Evolutionary conservation across 2,888 invertebrate species (phyloP), one percentile per base, ranked within the genome.

Genomic region (Sicus ferrugineus): DNA sequence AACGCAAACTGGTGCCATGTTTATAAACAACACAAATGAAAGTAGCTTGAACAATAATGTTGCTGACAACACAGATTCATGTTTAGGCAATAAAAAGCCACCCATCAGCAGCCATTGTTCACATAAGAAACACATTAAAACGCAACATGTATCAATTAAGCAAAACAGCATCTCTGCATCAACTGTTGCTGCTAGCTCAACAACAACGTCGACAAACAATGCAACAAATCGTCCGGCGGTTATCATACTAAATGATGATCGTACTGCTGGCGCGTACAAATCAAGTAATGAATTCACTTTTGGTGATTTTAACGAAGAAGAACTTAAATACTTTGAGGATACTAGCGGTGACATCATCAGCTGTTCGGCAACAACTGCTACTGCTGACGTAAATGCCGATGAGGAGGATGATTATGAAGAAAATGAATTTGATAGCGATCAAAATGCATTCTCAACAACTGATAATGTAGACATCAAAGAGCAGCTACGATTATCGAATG

Each of bases 201-300:
- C 54, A 54, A 28, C 54, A 54, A 28, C 3, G 16, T 23, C 56
- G 30, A 11, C 58, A 34, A 31, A 21, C 7, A 38, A 52, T 23
- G n/a, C 64, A 34, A 16, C 70, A 38, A 78, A 78, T 73, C 77
- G 83, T 34, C 93, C 93, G 68, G 90, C 93, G 66, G 93, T 93
- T 72, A 89, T 92, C 72, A 90, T 93, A 80, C 86, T 92, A 74
- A 89, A 91, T 82, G 90, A 91, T 79, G 81, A 84, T 77, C 78
- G 79, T 31, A 73, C 77, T 63, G 73, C 75, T 65, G 73, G 74
- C 71, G 81, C 83, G 68, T 85, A 86, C 75, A 87, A 87, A 74
- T 88, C 88, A 74, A 89, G 91, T 84, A 88, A 89, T 79, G 91
- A 90, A 78, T 89, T 94, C 70, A 93, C 93, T 46, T 95, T 95